A percentile compares a stretch with the other conserved stretches of the same genome.
These are phyloP conservation scores for Parapristionchus giblindavisi DNA, from an alignment of 2,888 invertebrate species.

Conservation along the genomic window DNA sequence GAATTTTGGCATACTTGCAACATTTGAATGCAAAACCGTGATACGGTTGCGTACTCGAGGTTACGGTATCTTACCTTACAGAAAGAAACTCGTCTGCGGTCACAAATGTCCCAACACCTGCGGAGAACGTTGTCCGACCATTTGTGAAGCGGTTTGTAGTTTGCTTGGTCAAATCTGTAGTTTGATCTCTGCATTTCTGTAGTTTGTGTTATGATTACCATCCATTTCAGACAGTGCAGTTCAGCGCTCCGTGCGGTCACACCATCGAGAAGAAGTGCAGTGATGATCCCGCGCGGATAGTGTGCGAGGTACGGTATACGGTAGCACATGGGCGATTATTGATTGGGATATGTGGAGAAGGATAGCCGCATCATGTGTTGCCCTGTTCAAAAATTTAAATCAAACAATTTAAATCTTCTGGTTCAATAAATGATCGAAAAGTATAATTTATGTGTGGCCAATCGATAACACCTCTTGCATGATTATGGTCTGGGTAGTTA, in stretches of 20 bases:
- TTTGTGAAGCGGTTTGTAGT: slow-evolving; percentile 37
- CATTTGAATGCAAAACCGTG: too few relatives aligned
- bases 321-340: neutral
- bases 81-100: slow-evolving; percentile 49
- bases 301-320: slow-evolving; percentile 4
- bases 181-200: neutral
- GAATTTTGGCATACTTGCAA: too few relatives aligned
- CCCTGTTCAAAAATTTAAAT: too few relatives aligned
- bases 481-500: too few relatives aligned
- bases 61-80: neutral
- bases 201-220: neutral
- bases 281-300: neutral
- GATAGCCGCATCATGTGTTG: neutral
- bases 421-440: too few relatives aligned
- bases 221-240: neutral
- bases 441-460: too few relatives aligned
- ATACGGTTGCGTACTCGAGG: too few relatives aligned
- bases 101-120: slow-evolving; percentile 45
- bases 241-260: neutral
- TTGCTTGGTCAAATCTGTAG: neutral
- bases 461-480: too few relatives aligned
- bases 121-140: slow-evolving; percentile 39
- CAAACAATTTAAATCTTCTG: too few relatives aligned
- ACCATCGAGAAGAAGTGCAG: slow-evolving; percentile 17
- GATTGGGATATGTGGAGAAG: neutral